A percentile compares a stretch with the other conserved stretches of the same genome.
Evolutionary conservation across 1,140 invertebrate genomes (phyloP).

Genomic region (Cheumatopsyche charites): DNA sequence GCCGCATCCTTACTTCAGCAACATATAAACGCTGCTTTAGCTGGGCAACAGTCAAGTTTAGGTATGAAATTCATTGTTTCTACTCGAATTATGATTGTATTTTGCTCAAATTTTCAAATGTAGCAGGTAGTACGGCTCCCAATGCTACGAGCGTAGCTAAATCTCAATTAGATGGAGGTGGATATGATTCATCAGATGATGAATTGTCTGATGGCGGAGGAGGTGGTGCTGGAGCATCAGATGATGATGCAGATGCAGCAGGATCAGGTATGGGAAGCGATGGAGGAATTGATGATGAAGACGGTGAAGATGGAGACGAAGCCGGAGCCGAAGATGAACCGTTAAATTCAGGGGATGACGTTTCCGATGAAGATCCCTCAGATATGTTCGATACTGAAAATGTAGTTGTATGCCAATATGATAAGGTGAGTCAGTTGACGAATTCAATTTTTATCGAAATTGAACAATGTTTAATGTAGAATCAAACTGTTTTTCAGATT

Average conservation of each 20-base stretch:
- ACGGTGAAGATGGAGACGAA: conserved; percentile 72
- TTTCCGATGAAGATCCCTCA: conserved; percentile 93
- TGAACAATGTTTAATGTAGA: background rate
- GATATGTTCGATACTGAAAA: conserved; percentile 98
- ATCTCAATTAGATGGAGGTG: conserved; percentile 45
- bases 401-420: conserved; percentile 99
- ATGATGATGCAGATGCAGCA: conserved; percentile 69
- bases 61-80: conserved; percentile 30
- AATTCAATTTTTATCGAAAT: background rate
- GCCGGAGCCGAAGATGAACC: conserved; percentile 89
- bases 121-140: conserved; percentile 16
- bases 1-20: conserved; percentile 82
- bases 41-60: conserved; percentile 49
- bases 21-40: conserved; percentile 78
- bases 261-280: conserved; percentile 74
- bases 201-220: conserved; percentile 64
- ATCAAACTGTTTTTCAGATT: conserved; percentile 69
- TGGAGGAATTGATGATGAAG: conserved; percentile 78
- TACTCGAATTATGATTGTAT: conserved; percentile 1
- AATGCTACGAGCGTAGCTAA: conserved; percentile 34
- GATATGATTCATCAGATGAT: conserved; percentile 55
- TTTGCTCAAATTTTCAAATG: background rate
- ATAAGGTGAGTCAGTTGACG: conserved; percentile 74
- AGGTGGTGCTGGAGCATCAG: conserved; percentile 75
- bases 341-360: conserved; percentile 94